Evolutionary conservation across 1,140 invertebrate genomes (phyloP), one percentile per base, ranked within the genome.

Genomic region (Drosophila simulans): DNA sequence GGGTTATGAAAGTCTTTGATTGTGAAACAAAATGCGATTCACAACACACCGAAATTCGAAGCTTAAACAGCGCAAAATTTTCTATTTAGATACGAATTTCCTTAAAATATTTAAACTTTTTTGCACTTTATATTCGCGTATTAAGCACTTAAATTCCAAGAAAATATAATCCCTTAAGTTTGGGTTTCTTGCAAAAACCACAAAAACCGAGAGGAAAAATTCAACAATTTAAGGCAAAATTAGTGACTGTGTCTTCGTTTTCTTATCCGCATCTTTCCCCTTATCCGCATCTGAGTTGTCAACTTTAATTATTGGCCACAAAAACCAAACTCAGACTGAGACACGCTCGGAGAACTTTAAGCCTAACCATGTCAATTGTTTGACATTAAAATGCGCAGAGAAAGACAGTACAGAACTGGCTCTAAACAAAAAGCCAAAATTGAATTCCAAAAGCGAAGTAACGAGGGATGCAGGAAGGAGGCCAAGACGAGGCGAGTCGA

Each of bases 381-480:
- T 88, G 83, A 89, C 81, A 85, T 86, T 85, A 81, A 85, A 77
- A 85, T 85, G 68, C 79, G 70, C 70, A 79, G 70, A 78, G 79
- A 72, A 69, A 56, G 64, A 70, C 66, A 70, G 51, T 15, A 34
- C 42, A 66, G 65, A 64, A 45, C 20, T 15, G 15, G 42, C 43
- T 71, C 80, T 78, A 89, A 88, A 83, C 75, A 83, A 79, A 89
- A 86, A 83, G 74, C 75, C 83, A 77, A 86, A 86, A 88, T 88
- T 89, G 63, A 83, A 88, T 86, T 83, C 70, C 70, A 25, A 80
- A 62, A 80, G 73, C 42, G 77, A 58, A 53, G 56, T 52, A 45
- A 20, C 40, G 53, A 37, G 37, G 43, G 20, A 54, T 12, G 42
- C 43, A 27, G 66, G 39, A 46, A 17, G 17, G 17, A 17, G 17